Evolutionary conservation across 2,113 vertebrate genomes (phyloP).

Genomic region (Neomonachus schauinslandi): DNA sequence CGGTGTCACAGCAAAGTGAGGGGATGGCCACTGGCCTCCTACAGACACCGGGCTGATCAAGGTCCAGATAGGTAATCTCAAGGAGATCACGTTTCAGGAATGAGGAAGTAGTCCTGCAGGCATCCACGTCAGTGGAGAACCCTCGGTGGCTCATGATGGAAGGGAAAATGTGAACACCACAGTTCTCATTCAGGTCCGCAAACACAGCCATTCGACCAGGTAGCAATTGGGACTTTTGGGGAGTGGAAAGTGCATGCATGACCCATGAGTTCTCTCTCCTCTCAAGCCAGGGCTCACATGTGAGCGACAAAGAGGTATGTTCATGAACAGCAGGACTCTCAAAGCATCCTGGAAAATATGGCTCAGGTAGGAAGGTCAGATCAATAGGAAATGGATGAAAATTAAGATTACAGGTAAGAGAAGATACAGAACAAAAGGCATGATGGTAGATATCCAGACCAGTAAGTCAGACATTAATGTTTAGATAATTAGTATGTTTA

Average conservation of each 20-base stretch:
- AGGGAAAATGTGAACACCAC: accelerated
- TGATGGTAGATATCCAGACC: accelerated
- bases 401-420: background rate
- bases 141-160: accelerated
- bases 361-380: background rate
- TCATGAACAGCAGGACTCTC: no score
- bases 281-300: background rate
- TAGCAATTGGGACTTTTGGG: background rate
- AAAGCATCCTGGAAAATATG: background rate
- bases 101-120: no score
- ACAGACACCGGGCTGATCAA: accelerated
- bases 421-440: accelerated
- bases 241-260: no score
- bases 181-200: background rate
- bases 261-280: background rate
- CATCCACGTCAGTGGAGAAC: no score
- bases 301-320: background rate
- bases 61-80: no score
- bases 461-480: accelerated
- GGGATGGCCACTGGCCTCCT: accelerated
- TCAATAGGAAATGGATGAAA: background rate
- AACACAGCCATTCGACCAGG: accelerated
- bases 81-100: background rate
- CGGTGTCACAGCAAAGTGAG: background rate
- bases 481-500: accelerated